Percentiles rank a stretch among this genome's conserved stretches.
Conservation (phyloP, 2,113 vertebrate genomes). For the Prochilodus magdalenae region DNA sequence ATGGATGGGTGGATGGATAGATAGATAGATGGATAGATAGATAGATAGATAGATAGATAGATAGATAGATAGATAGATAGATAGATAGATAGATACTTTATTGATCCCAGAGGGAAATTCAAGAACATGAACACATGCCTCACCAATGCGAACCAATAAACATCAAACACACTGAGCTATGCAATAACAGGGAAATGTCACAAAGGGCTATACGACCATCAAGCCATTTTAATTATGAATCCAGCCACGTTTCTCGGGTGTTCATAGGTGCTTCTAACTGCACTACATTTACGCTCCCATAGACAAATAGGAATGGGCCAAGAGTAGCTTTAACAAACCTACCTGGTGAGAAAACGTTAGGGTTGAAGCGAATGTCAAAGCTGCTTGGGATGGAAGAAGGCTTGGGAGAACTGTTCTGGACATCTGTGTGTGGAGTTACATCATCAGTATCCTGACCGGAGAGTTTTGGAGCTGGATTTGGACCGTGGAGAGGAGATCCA, state of each 20-base stretch:
- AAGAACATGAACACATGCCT: neutral
- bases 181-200: no score
- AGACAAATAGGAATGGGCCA: neutral
- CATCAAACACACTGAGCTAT: no score
- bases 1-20: no score
- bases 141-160: no score
- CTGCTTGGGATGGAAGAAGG: slow-evolving; percentile 10
- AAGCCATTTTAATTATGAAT: no score
- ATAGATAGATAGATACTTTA: no score
- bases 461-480: neutral
- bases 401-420: slow-evolving; percentile 19
- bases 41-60: no score
- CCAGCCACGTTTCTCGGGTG: neutral
- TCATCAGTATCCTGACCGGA: neutral
- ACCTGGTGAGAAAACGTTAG: slow-evolving; percentile 93
- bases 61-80: no score
- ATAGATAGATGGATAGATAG: no score
- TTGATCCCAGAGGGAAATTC: no score
- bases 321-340: neutral
- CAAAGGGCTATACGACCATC: no score
- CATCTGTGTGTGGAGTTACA: neutral
- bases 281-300: neutral
- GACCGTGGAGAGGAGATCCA: neutral
- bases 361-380: slow-evolving; percentile 91
- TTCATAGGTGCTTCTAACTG: neutral